These are phyloP conservation scores for Parazoanthus atlanticus DNA, from an alignment of 92 coral and sea anemone species.

Conservation along the genomic window DNA sequence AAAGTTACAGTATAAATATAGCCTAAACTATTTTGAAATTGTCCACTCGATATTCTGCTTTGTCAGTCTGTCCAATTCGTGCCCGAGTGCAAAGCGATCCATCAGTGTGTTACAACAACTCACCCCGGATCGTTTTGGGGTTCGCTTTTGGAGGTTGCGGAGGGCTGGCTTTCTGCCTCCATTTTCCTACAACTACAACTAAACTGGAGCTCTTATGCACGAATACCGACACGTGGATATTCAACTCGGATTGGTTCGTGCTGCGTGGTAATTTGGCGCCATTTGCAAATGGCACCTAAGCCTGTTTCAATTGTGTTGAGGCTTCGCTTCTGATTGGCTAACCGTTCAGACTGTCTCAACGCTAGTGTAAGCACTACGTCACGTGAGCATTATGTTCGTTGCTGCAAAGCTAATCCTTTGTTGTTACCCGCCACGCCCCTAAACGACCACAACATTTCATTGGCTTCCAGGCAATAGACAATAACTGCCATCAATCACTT, in stretches of 20 bases:
- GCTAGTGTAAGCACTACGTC: constrained; percentile 62
- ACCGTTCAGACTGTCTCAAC: constrained; percentile 65
- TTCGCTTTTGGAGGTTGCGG: constrained; percentile 92
- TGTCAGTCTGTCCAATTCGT: background rate
- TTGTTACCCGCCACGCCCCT: constrained; percentile 77
- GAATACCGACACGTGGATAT: constrained; percentile 97
- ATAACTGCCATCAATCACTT: constrained; percentile 11
- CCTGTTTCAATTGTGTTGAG: constrained; percentile 80
- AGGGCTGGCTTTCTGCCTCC: constrained; percentile 96
- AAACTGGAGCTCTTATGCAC: constrained; percentile 83
- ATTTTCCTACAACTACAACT: constrained; percentile 99
- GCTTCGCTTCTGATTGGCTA: constrained; percentile 77
- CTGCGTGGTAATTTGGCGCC: constrained; percentile 98
- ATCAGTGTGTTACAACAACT: constrained; percentile 38
- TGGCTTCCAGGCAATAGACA: constrained; percentile 29
- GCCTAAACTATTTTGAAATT: constrained; percentile 16
- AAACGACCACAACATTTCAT: constrained; percentile 7
- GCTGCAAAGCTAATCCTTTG: constrained; percentile 80
- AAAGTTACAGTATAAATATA: constrained; percentile 27
- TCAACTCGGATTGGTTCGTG: constrained; percentile 94
- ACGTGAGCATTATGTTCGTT: constrained; percentile 70
- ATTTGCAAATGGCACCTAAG: constrained; percentile 96
- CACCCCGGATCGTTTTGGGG: constrained; percentile 99
- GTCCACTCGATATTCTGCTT: constrained; percentile 32
- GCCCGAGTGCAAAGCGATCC: constrained; percentile 33